Percentiles rank a stretch among this genome's conserved stretches.
phyloP scores from a whole-genome alignment of 2,888 invertebrate species.

The Galerucella nymphaeae region DNA sequence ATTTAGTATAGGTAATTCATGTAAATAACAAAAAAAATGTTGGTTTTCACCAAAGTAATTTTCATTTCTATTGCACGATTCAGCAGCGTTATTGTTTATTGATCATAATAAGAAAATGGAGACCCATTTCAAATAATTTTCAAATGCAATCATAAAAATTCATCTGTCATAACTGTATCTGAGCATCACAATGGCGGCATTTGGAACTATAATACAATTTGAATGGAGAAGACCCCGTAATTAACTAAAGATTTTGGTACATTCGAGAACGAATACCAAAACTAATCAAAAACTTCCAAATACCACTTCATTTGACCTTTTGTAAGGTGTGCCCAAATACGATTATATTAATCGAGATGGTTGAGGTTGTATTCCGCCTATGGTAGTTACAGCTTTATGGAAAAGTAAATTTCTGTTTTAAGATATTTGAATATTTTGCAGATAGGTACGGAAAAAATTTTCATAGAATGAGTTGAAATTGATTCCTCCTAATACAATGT shows the following conservation, averaged over 20 bases:
- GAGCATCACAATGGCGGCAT: slow-evolving; percentile 30
- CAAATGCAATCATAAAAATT: slow-evolving; percentile 16
- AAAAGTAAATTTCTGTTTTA: too few relatives aligned
- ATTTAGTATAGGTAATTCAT: too few relatives aligned
- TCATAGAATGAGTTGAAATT: too few relatives aligned
- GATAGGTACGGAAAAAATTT: too few relatives aligned
- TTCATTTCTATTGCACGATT: background rate
- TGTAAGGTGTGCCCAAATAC: slow-evolving; percentile 38
- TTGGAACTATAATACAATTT: slow-evolving; percentile 34
- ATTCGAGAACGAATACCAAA: slow-evolving; percentile 31
- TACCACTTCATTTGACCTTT: slow-evolving; percentile 31
- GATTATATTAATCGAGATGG: slow-evolving; percentile 31
- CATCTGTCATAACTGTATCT: slow-evolving; percentile 32
- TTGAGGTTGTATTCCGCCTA: slow-evolving; percentile 16
- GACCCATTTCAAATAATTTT: slow-evolving; percentile 10
- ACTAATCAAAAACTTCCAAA: slow-evolving; percentile 40
- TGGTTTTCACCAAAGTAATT: too few relatives aligned
- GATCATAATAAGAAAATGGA: background rate
- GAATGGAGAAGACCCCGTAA: slow-evolving; percentile 34
- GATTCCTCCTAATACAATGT: too few relatives aligned
- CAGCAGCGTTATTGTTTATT: background rate
- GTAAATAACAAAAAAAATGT: too few relatives aligned
- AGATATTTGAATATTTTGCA: too few relatives aligned
- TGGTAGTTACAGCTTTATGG: background rate
- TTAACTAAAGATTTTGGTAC: slow-evolving; percentile 34